Evolutionary conservation across 2,113 vertebrate species (phyloP), one percentile per base, ranked within the genome.

Genomic region (Myodes glareolus): DNA sequence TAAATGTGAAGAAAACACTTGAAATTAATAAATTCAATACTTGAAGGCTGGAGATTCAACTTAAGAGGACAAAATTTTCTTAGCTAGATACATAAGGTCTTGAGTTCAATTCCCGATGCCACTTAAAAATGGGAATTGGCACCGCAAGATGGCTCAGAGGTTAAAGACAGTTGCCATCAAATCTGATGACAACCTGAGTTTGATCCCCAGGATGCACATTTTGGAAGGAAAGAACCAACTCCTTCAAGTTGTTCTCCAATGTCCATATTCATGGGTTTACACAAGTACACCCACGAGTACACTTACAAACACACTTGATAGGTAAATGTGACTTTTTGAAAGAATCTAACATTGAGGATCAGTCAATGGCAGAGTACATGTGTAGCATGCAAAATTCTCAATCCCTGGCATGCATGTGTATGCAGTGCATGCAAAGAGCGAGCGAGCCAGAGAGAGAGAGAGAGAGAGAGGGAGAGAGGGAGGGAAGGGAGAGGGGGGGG

Each of bases 401-500:
- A 36, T 4, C 63, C 25, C 63, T 65, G 63, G 33, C 36, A 33
- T 7, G 33, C 16, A 13, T 3, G 65, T 61, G 58, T 1, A 23
- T 5, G 5, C 55, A n/a, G n/a, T n/a, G 16, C 55, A 19, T 5
- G 16, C 55, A 55, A 17, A 55, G 55, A 55, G 16, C 4, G 52
- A 55, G 52, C 52, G 11, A 52, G 52, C 14, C 13, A 27, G 19
- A 65, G 63, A 29, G 63, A 1, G 63, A 5, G 17, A 14, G 52
- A 27, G 19, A 65, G 63, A 29, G 63, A 1, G 63, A 5, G 17
- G 19, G 55, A 5, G 55, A 58, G 55, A 5, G 55, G 19, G 55
- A 5, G 55, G 17, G 0, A 17, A 3, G 19, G 1, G 58, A 21
- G 61, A 8, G 61, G 2, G 52, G 52, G 14, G 13, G 0, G 52